Evolutionary conservation across 2,888 invertebrate genomes (phyloP), one percentile per base, ranked within the genome.

Genomic region (Lomographa bimaculata): DNA sequence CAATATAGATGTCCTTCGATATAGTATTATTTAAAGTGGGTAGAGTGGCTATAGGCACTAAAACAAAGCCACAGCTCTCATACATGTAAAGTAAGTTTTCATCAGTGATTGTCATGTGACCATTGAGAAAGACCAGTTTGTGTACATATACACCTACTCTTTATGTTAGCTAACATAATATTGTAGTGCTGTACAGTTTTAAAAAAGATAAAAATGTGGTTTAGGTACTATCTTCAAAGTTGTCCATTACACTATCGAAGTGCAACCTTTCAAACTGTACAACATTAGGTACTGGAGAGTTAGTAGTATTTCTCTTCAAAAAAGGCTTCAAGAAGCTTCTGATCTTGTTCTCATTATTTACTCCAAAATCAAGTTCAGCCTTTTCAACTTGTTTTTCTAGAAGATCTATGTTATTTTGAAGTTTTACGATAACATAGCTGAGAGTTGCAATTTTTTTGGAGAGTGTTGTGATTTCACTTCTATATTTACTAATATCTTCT

Each of bases 261-360:
- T 60, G 41, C 1, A 70, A 25, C 57, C 32, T 53, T 20, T 53
- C 36, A 46, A 32, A 54, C 7, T 45, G 27, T 27, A 20, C 8
- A 54, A 26, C 9, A 12, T 52, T 61, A n/a, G 53, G 34, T 30
- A 54, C 39, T 36, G 42, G 49, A 50, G 11, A 4, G 14, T 14
- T 27, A 25, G 73, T 77, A 46, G 70, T 75, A 40, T 59, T 78
- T 53, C 71, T 78, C 49, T 74, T 89, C 41, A 92, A 79, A 26
- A 93, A 81, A n/a, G 93, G 93, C 56, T 90, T 91, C 0, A 93
- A 64, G 5, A 93, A 79, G 48, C 80, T 91, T 60, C 86, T 92
- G 0, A 93, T 63, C 54, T 90, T 91, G 50, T 89, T 91, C 35
- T 93, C 92, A 66, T 66, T 76, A 9, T 80, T 84, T 1, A 91